A percentile compares a stretch with the other conserved stretches of the same genome.
Conservation (phyloP, 2,888 invertebrate genomes). For the Zaprionus bogoriensis region DNA sequence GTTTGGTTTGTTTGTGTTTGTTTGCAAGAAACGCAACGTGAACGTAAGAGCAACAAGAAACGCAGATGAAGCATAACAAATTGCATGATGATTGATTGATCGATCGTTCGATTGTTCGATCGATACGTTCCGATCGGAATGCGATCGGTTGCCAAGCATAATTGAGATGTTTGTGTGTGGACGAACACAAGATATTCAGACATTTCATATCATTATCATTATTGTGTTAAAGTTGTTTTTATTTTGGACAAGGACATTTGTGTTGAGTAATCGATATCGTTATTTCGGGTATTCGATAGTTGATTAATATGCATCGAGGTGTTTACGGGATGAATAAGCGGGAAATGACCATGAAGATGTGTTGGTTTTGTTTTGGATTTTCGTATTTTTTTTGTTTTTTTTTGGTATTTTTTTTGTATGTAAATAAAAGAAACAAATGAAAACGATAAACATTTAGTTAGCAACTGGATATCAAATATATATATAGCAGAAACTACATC, state of each 20-base stretch:
- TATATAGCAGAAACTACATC: slow-evolving; percentile 24
- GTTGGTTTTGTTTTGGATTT: slow-evolving; percentile 59
- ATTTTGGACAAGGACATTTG: slow-evolving; percentile 64
- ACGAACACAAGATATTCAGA: slow-evolving; percentile 75
- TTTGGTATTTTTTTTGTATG: slow-evolving; percentile 66
- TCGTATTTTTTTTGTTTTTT: slow-evolving; percentile 46
- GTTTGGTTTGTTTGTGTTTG: slow-evolving; percentile 13
- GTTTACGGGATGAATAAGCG: slow-evolving; percentile 80
- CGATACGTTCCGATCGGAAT: too few relatives aligned
- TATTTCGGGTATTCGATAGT: slow-evolving; percentile 25
- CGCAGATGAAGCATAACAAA: slow-evolving; percentile 61
- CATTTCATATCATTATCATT: slow-evolving; percentile 11
- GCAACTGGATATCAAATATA: slow-evolving; percentile 75
- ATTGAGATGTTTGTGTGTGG: slow-evolving; percentile 34
- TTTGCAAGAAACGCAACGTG: slow-evolving; percentile 53
- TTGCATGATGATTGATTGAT: slow-evolving; percentile 52
- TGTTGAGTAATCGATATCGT: slow-evolving; percentile 37
- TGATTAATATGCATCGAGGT: slow-evolving; percentile 44
- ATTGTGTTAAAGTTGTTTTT: slow-evolving; percentile 33
- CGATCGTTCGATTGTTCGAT: slow-evolving; percentile 27
- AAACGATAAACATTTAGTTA: slow-evolving; percentile 82
- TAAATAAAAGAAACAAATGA: slow-evolving; percentile 81
- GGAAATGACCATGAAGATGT: slow-evolving; percentile 83
- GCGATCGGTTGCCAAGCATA: slow-evolving; percentile 77
- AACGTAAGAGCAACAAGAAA: slow-evolving; percentile 70